phyloP scores from a whole-genome alignment of 2,888 invertebrate species.

The Drosophila robusta region DNA sequence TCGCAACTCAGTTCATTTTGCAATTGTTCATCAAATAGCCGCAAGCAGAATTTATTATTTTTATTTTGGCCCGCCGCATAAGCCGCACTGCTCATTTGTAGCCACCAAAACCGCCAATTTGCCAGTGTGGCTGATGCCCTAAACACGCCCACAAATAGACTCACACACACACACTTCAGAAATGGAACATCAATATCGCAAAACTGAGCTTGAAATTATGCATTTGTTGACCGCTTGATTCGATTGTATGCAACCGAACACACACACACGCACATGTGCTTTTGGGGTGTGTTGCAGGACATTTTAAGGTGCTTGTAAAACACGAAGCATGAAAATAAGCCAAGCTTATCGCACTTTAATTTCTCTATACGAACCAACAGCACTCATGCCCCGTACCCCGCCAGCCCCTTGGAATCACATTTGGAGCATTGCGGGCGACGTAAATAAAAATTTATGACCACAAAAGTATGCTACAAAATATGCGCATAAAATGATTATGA shows the following conservation, averaged over 20 bases:
- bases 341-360: constrained; percentile 76
- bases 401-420: constrained; percentile 31
- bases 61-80: constrained; percentile 63
- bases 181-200: constrained; percentile 37
- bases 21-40: constrained; percentile 73
- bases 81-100: constrained; percentile 67
- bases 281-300: constrained; percentile 12
- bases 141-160: constrained; percentile 48
- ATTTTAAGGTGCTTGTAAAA: constrained; percentile 57
- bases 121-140: constrained; percentile 44
- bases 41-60: constrained; percentile 71
- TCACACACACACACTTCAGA: constrained; percentile 13
- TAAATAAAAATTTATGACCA: constrained; percentile 77
- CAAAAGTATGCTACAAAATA: constrained; percentile 74
- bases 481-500: constrained; percentile 80
- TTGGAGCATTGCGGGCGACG: constrained; percentile 54
- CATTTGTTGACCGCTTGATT: constrained; percentile 23
- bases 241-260: constrained; percentile 29
- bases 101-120: constrained; percentile 78
- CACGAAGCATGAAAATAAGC: constrained; percentile 60
- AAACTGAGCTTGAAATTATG: constrained; percentile 26
- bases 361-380: constrained; percentile 44
- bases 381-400: neutral
- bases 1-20: constrained; percentile 39
- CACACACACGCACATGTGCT: neutral